Evolutionary conservation across 2,888 invertebrate genomes (phyloP), one percentile per base, ranked within the genome.

Genomic region (Pachliopta kotzebuea): DNA sequence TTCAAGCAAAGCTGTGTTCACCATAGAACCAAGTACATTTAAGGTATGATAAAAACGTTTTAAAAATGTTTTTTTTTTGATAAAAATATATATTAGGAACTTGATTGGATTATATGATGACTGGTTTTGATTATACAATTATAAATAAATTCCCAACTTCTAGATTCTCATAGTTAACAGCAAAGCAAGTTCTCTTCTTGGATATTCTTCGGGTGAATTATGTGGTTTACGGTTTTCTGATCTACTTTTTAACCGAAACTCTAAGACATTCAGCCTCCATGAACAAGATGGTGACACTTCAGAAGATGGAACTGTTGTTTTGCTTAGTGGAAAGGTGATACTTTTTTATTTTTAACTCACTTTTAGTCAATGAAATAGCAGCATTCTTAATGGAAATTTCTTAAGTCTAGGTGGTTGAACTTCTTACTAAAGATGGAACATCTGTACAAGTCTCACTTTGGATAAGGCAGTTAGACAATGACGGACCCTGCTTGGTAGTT

Each of bases 121-220:
- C n/a, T n/a, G n/a, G n/a, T n/a, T n/a, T n/a, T n/a, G n/a, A n/a
- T n/a, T n/a, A n/a, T n/a, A n/a, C 45, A n/a, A 45, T 7, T 45
- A 45, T 3, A 4, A 11, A 6, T 6, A 45, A 45, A 45, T 45
- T n/a, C 6, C 11, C 6, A 4, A 37, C 67, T 81, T 81, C 4
- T 81, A 94, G 94, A 94, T 95, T 68, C 84, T 95, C 21, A 93
- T 94, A 76, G 94, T 94, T 18, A 95, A 95, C 84, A 94, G 92
- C 74, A 93, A 94, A 79, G 94, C 95, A 8, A 94, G 94, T 73
- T 93, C 94, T 0, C 80, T 94, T 42, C 84, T 93, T 26, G 93
- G 93, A 14, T 93, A 93, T 70, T 90, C 93, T 0, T 88, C 93
- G 0, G 87, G 90, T 0, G 93, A 93, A 73, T 79, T 93, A 0